Percentiles rank a stretch among this genome's conserved stretches.
Evolutionary conservation across 2,888 invertebrate genomes (phyloP).

Genomic region (Malachius bipustulatus): DNA sequence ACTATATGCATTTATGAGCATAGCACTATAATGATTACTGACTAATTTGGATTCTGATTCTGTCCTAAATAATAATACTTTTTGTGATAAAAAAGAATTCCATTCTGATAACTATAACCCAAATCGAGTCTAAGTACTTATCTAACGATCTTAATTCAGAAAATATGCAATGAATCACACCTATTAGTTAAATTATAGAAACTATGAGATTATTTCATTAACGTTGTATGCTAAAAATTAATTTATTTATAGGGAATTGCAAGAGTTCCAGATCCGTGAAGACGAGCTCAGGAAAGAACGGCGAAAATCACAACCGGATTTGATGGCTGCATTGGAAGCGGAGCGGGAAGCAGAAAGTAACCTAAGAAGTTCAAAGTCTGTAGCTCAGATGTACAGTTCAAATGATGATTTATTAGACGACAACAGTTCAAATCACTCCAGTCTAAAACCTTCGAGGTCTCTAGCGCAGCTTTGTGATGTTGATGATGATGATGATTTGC

Average conservation of each 20-base stretch:
- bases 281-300: conserved; percentile 48
- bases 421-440: background rate
- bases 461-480: conserved; percentile 57
- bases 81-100: no score
- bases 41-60: no score
- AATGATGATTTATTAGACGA: conserved; percentile 2
- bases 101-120: no score
- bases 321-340: conserved; percentile 48
- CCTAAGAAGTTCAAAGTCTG: conserved; percentile 21
- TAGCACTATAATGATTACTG: no score
- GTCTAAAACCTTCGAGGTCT: conserved; percentile 53
- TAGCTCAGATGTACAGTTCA: conserved; percentile 29
- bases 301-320: conserved; percentile 49
- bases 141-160: no score
- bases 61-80: no score
- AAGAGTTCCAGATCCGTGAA: conserved; percentile 63
- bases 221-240: no score
- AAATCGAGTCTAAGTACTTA: no score
- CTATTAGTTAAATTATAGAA: no score
- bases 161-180: no score
- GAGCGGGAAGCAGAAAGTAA: conserved; percentile 34
- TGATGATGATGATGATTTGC: conserved; percentile 45
- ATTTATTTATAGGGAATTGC: conserved; percentile 71
- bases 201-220: no score
- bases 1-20: no score